phyloP scores from a whole-genome alignment of 2,888 invertebrate species.

The Pseudococcus viburni region DNA sequence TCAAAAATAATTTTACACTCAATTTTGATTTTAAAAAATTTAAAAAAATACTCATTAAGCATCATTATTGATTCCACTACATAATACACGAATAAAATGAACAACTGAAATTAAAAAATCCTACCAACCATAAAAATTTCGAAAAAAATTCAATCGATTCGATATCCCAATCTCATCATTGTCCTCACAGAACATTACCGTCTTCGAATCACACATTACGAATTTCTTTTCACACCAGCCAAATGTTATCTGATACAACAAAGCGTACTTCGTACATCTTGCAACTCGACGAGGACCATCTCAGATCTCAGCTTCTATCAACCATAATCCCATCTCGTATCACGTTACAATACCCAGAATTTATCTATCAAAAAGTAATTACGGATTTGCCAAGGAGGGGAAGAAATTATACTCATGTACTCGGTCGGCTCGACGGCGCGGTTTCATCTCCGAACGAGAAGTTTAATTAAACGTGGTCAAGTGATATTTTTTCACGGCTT shows the following conservation, averaged over 20 bases:
- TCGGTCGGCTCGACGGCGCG: neutral
- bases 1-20: too few species aligned
- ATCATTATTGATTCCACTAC: too few species aligned
- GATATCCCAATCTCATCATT: too few species aligned
- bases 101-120: too few species aligned
- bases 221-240: neutral
- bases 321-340: neutral
- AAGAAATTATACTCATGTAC: neutral
- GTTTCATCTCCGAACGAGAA: neutral
- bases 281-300: neutral
- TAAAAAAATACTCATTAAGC: too few species aligned
- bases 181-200: too few species aligned
- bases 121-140: too few species aligned
- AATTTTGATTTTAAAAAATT: too few species aligned
- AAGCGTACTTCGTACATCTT: neutral
- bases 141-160: too few species aligned
- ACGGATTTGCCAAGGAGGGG: neutral
- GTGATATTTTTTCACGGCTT: constrained; percentile 44
- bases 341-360: neutral
- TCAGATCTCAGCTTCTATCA: neutral
- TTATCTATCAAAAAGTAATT: neutral
- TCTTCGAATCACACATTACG: neutral
- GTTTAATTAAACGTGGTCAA: constrained; percentile 47
- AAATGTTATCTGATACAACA: neutral
- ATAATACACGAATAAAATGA: too few species aligned